Evolutionary conservation across 2,113 vertebrate species (phyloP), one percentile per base, ranked within the genome.

Genomic region (Osmerus mordax): DNA sequence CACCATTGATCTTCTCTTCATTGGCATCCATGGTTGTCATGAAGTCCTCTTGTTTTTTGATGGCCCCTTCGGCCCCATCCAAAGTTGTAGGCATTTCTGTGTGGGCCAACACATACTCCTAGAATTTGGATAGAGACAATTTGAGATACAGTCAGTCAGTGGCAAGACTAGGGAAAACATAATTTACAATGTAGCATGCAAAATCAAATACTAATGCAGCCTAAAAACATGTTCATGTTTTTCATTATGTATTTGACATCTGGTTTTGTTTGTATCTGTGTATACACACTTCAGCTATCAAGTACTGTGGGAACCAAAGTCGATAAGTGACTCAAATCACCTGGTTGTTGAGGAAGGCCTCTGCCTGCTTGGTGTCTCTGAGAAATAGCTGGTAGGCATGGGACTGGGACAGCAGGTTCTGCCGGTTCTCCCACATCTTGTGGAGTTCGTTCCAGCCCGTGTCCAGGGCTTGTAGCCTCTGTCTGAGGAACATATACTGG

Each of bases 1-100:
- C 95, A 0, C 92, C 91, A 0, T 93, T 95, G 81, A 96, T 95
- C 87, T 96, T 96, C 79, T 96, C 95, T 80, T 96, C 95, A 0
- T 95, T 96, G 87, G 94, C 94, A 16, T 96, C 95, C 95, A 96
- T 96, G 0, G 95, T 96, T 77, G 95, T 96, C 95, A 96, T 96
- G 86, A 96, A 95, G 87, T 96, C 95, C 81, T 96, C 95, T 75
- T 96, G 95, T 70, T 95, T 96, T 75, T 94, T 96, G 75, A 96
- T 96, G 66, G 95, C 94, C 67, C 91, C 94, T 87, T 96, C 95
- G 18, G 95, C 95, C 52, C 91, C 94, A 89, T 96, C 95, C 81
- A 96, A 87, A 13, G 92, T 96, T 74, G 92, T 93, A 62, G 95
- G 95, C 95, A 96, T 94, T 86, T 96, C 95, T 0, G 94, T 95